Evolutionary conservation across 2,797 vertebrate genomes (phyloP).

Genomic region (Esox masquinongy): DNA sequence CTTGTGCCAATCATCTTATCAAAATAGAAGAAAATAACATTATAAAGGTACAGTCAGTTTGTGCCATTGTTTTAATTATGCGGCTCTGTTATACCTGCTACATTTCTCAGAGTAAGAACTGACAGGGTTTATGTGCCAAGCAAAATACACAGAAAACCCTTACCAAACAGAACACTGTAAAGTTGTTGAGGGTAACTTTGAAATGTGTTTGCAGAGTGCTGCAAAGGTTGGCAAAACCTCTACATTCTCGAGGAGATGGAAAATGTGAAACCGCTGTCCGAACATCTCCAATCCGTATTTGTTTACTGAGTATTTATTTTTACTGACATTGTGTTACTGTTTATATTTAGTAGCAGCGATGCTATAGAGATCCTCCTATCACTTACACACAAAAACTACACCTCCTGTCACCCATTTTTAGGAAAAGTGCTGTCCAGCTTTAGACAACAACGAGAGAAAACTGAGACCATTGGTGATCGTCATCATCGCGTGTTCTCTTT

Average conservation of each 20-base stretch:
- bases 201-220: slow-evolving; percentile 42
- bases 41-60: slow-evolving; percentile 10
- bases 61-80: slow-evolving; percentile 31
- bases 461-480: background rate
- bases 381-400: slow-evolving; percentile 9
- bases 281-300: slow-evolving; percentile 18
- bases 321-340: slow-evolving; percentile 33
- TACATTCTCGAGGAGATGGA: slow-evolving; percentile 26
- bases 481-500: slow-evolving; percentile 48
- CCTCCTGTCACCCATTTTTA: slow-evolving; percentile 32
- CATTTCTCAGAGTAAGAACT: slow-evolving; percentile 35
- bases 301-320: slow-evolving; percentile 25
- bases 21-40: slow-evolving; percentile 17
- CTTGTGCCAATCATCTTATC: background rate
- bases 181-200: slow-evolving; percentile 39
- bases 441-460: slow-evolving; percentile 35
- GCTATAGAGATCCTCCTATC: background rate
- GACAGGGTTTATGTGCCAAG: slow-evolving; percentile 36
- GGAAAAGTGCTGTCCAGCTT: slow-evolving; percentile 29
- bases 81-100: slow-evolving; percentile 22
- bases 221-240: slow-evolving; percentile 39
- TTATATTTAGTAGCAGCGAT: slow-evolving; percentile 23
- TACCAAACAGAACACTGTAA: slow-evolving; percentile 35
- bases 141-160: slow-evolving; percentile 40
- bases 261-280: slow-evolving; percentile 28